These are phyloP conservation scores for Acrobeloides nanus DNA, from an alignment of 2,888 invertebrate genomes.

Conservation along the genomic window DNA sequence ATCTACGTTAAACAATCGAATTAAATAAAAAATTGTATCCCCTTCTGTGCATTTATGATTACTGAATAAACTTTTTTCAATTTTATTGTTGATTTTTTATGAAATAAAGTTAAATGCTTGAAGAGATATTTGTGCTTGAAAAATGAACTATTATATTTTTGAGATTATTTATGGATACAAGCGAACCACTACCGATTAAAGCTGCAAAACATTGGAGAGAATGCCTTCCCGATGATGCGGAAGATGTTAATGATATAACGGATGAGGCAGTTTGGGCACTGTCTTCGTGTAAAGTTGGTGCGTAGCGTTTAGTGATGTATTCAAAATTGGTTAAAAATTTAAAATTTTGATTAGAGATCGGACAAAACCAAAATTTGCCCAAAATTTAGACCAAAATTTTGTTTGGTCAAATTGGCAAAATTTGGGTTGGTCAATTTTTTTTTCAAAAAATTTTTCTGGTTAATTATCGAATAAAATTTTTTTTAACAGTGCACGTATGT, in stretches of 20 bases:
- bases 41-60: too few species aligned
- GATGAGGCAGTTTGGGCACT: slow-evolving; percentile 92
- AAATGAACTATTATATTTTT: background rate
- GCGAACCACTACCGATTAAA: background rate
- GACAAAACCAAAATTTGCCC: too few species aligned
- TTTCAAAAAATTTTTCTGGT: background rate
- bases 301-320: slow-evolving; percentile 12
- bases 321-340: slow-evolving; percentile 6
- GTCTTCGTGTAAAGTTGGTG: slow-evolving; percentile 94
- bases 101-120: too few species aligned
- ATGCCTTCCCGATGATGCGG: slow-evolving; percentile 21
- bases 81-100: too few species aligned
- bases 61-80: too few species aligned
- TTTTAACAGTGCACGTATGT: too few species aligned
- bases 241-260: slow-evolving; percentile 72
- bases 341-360: too few species aligned
- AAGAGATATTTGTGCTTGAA: too few species aligned
- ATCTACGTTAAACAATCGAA: too few species aligned
- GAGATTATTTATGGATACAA: background rate
- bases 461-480: too few species aligned
- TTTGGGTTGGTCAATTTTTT: slow-evolving; percentile 1
- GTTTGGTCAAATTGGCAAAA: background rate
- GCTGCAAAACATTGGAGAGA: slow-evolving; percentile 20
- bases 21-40: too few species aligned
- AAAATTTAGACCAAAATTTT: too few species aligned